Base-by-base conservation (phyloP, 2,888 invertebrate species). In the Ennomos erosarius region DNA sequence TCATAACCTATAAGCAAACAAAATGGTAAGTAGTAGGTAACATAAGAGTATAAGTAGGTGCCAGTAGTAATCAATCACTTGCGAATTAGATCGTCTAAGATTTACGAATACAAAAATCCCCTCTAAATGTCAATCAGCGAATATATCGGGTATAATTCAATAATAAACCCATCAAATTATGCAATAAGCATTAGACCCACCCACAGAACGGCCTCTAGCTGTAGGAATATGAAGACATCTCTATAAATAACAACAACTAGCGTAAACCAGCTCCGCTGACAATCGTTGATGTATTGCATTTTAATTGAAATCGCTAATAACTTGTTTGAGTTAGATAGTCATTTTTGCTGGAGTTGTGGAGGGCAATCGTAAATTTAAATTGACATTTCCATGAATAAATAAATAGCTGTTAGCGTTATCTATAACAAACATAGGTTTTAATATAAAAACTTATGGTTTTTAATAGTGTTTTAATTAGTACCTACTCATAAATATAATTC, bases 81-180 rank as follows among this genome's bases (percentile, higher is more conserved):
- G 26, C 26, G 26, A 26, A 1, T 26, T 26, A 26, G 6, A 26
- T 26, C 26, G 26, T 26, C 5, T 6, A 26, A 60, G 42, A 60
- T 40, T 37, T 35, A 36, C 54, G 34, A 55, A 26, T 26, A 26
- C 53, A 47, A 58, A 58, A 49, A 38, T 39, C 47, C 47, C 46
- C 53, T 62, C 59, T 55, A 39, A 42, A 5, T 35, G 49, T 59
- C 49, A 53, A 58, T 26, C 12, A 36, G 16, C 49, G 44, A 59
- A 54, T 54, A 54, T 54, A 45, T n/a, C 48, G 48, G 34, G 33
- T 49, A 49, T 42, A 51, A 26, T 26, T 61, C 66, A 76, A 26
- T 26, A 69, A 79, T 78, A 75, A 69, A 76, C 71, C 70, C 75
- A 78, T 82, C 79, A 78, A 75, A 82, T 83, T 82, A 84, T 82